A percentile compares a stretch with the other conserved stretches of the same genome.
Conservation (phyloP, 2,797 vertebrate genomes). For the Gallinago stenura region DNA sequence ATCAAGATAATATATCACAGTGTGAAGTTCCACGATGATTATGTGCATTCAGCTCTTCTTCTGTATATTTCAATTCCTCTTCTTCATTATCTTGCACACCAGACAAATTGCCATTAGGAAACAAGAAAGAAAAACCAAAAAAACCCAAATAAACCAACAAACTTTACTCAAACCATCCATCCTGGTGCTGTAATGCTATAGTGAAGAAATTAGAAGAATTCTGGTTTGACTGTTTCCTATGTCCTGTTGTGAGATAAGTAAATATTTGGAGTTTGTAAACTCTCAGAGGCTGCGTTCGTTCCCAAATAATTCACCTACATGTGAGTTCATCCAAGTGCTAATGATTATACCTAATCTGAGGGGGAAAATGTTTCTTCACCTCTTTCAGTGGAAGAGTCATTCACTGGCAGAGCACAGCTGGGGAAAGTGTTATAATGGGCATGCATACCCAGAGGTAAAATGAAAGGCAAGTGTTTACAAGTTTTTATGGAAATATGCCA, state of each 20-base stretch:
- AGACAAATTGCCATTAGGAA: slow-evolving; percentile 29
- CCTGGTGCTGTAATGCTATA: neutral
- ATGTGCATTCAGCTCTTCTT: slow-evolving; percentile 52
- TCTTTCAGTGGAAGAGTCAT: neutral
- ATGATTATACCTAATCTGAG: neutral
- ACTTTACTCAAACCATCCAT: neutral
- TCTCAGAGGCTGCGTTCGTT: neutral
- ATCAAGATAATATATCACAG: slow-evolving; percentile 63
- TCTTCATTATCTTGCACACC: slow-evolving; percentile 50
- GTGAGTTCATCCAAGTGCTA: neutral
- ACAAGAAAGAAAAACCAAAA: neutral
- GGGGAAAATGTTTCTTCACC: neutral
- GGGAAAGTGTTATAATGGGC: fast-evolving
- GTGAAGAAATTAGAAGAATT: slow-evolving; percentile 6
- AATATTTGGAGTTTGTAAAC: neutral
- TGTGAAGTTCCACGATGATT: slow-evolving; percentile 63
- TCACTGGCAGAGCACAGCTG: neutral
- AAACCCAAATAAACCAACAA: neutral
- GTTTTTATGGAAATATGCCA: neutral
- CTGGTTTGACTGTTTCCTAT: neutral
- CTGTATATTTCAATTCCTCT: slow-evolving; percentile 25
- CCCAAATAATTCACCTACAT: neutral
- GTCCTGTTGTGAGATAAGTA: neutral
- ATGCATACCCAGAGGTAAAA: neutral
- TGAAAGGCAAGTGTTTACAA: neutral